phyloP scores from a whole-genome alignment of 2,797 vertebrate species.

The Poeciliopsis gracilis region DNA sequence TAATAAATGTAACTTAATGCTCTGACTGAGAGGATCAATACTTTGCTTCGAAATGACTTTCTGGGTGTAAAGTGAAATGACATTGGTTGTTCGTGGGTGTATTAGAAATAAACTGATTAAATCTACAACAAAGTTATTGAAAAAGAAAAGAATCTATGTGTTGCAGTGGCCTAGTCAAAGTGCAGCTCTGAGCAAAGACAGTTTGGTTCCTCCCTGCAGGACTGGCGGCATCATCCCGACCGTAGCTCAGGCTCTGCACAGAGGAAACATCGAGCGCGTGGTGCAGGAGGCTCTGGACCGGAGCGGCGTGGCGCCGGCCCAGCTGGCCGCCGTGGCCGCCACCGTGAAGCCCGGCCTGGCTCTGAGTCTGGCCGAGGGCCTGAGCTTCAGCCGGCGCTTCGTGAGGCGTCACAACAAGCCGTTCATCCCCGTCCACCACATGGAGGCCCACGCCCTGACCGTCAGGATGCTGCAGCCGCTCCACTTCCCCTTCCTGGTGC shows the following conservation, averaged over 20 bases:
- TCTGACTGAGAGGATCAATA: too few relatives aligned
- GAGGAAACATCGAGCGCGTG: conserved; percentile 86
- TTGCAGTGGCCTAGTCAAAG: not conserved
- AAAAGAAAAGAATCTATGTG: not conserved
- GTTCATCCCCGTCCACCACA: conserved; percentile 97
- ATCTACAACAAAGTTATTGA: not conserved
- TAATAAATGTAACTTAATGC: not conserved
- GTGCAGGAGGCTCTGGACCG: conserved; percentile 85
- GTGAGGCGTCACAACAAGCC: conserved; percentile 83
- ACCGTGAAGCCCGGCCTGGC: conserved; percentile 93
- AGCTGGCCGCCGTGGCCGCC: conserved; percentile 89
- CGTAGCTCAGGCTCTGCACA: conserved; percentile 92
- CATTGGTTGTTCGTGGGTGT: too few relatives aligned
- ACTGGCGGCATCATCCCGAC: conserved; percentile 91
- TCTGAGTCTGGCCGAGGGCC: conserved; percentile 88
- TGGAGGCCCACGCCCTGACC: conserved; percentile 97
- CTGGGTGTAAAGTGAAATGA: too few relatives aligned
- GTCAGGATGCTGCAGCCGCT: conserved; percentile 85
- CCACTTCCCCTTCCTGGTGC: conserved; percentile 93
- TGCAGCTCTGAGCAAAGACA: not conserved
- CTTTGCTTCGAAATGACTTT: too few relatives aligned
- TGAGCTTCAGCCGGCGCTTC: conserved; percentile 85
- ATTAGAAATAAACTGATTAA: too few relatives aligned
- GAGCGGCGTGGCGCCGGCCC: conserved; percentile 77
- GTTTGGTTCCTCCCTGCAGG: conserved; percentile 67